Evolutionary conservation across 2,888 invertebrate species (phyloP).

Genomic region (Plebejus anna): DNA sequence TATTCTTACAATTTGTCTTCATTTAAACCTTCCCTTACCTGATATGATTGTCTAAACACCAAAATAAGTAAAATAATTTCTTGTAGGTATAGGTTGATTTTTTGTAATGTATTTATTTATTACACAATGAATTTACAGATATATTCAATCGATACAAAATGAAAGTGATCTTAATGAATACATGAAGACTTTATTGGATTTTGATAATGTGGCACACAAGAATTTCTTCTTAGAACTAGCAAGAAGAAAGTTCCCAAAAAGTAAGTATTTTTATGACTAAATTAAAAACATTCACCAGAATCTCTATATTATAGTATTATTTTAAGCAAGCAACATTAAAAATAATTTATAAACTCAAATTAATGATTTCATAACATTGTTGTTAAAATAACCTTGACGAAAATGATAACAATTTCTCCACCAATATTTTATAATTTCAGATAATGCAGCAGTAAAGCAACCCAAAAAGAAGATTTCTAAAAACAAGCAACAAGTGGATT

Average conservation of each 20-base stretch:
- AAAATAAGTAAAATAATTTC: no score
- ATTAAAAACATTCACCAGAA: not conserved
- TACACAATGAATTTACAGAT: slow-evolving; percentile 70
- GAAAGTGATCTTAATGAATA: slow-evolving; percentile 88
- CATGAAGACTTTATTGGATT: slow-evolving; percentile 86
- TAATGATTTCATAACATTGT: no score
- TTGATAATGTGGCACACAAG: slow-evolving; percentile 81
- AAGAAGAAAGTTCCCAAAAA: slow-evolving; percentile 73
- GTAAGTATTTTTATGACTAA: slow-evolving; percentile 41
- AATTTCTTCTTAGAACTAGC: slow-evolving; percentile 82
- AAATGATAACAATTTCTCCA: no score
- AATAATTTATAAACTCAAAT: no score
- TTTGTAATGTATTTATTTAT: no score
- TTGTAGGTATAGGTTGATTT: no score
- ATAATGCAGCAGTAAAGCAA: slow-evolving; percentile 50
- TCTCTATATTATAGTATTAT: no score
- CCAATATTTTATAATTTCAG: slow-evolving; percentile 42
- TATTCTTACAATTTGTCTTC: no score
- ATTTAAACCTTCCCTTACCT: no score
- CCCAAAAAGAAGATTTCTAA: slow-evolving; percentile 71
- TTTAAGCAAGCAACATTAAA: no score
- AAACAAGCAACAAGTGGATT: slow-evolving; percentile 55
- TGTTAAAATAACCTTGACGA: no score
- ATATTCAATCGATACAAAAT: slow-evolving; percentile 85
- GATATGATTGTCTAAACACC: no score